Evolutionary conservation across 2,797 vertebrate species (phyloP), one percentile per base, ranked within the genome.

Genomic region (Lycodopsis pacificus): DNA sequence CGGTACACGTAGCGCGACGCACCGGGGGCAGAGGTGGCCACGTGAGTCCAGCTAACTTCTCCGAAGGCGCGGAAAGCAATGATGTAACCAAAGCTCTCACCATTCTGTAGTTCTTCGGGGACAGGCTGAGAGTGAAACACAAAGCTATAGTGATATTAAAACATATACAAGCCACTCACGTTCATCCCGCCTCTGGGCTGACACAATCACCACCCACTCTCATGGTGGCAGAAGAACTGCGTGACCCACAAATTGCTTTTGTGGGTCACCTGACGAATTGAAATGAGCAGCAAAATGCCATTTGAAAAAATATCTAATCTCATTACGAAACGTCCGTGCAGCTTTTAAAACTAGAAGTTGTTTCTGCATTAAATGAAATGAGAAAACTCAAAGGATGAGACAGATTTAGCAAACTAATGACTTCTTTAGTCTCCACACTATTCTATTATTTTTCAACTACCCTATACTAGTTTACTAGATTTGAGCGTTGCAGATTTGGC

Each of bases 61-160:
- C 97, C 97, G 6, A 95, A 94, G 20, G 97, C 96, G 0, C 97
- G 97, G 90, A 99, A 97, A 73, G 97, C 97, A 4, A 98, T 97
- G 63, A 99, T 97, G 80, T 99, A 99, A 22, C 98, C 97, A 36
- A 99, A 99, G 49, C 97, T 97, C 70, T 97, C 97, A 51, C 97
- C 98, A 4, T 98, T 99, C 92, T 99, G 98, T 36, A 99, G 89
- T 92, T 99, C 98, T 93, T 99, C 98, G 0, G 98, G 97, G 80
- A 99, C 94, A 73, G 97, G 97, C 98, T 99, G 94, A 82, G 91
- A 86, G 90, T 93, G 93, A 95, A 95, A 95, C 93, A 95, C 93
- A 94, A 95, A 95, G 95, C 95, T 95, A 94, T 94, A 95, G 94
- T 95, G 94, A 95, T 96, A 96, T 95, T 95, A 96, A 96, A 96